Conservation (phyloP, 2,113 vertebrate genomes). For the pig (Sus scrofa) region DNA sequence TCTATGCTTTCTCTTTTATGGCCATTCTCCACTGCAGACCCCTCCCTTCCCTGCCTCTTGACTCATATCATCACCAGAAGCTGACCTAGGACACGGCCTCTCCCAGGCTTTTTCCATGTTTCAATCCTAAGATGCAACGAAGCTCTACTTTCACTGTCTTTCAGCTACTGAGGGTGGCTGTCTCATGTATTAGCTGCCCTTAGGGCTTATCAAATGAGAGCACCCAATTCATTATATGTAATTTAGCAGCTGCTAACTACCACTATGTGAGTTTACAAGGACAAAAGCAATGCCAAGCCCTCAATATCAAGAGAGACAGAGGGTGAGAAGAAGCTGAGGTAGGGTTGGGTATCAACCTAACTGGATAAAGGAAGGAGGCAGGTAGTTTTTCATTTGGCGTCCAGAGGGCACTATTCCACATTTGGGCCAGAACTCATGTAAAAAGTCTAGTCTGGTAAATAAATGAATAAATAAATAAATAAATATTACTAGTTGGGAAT, state of each 20-base stretch:
- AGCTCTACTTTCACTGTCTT: neutral
- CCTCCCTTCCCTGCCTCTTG: neutral
- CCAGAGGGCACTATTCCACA: neutral
- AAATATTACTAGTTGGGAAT: neutral
- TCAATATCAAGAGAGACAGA: neutral
- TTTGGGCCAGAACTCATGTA: neutral
- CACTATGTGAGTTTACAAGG: neutral
- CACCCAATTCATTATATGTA: slow-evolving; percentile 53
- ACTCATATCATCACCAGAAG: neutral
- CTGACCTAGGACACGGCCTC: neutral
- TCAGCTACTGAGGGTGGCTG: neutral
- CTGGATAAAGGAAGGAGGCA: neutral
- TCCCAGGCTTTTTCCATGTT: slow-evolving; percentile 21
- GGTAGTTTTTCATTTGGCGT: neutral
- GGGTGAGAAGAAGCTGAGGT: neutral
- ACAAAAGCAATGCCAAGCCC: neutral
- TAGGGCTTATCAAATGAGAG: slow-evolving; percentile 47
- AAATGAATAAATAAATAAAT: neutral
- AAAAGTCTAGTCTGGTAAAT: neutral
- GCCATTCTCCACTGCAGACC: neutral
- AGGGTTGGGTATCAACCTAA: neutral
- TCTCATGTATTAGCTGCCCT: neutral
- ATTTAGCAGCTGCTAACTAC: slow-evolving; percentile 65
- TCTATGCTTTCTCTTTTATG: slow-evolving; percentile 42
- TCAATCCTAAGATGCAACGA: neutral